Evolutionary conservation across 2,888 invertebrate species (phyloP), one percentile per base, ranked within the genome.

Genomic region (Cetonia aurata): DNA sequence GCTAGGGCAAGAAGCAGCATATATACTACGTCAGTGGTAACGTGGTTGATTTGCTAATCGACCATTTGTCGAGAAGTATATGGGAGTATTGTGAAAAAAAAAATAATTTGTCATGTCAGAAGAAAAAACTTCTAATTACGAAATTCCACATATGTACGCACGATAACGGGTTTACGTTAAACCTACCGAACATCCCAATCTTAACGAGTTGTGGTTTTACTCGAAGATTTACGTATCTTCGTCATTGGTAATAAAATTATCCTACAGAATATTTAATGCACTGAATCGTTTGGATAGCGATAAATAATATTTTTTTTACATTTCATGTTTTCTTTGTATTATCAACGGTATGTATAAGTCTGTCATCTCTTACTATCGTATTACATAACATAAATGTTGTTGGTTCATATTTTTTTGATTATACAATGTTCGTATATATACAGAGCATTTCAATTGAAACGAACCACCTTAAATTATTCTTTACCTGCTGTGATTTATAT

Each of bases 311-410:
- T 52, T 52, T 52, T 37, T 8, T 37, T 52, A 19, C 19, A 25
- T 19, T 25, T 19, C 25, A 6, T 42, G 42, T 9, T 41, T 57
- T 57, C 10, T 42, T 57, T 57, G 12, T 10, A 42, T 57, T 57
- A 57, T 57, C 42, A 42, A 57, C 57, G 6, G 10, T 19, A 42
- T 57, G 41, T 41, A 42, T 57, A 57, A 57, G 33, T 3, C 42
- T 52, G 42, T 57, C 57, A 57, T 57, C 19, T 15, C 41, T 3
- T 17, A 17, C 42, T 57, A 42, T 57, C 57, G 15, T 12, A 19
- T 57, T 57, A 57, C 57, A 17, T 42, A 57, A 57, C 42, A 44
- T 57, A 57, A 57, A 57, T 57, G 15, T 15, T 57, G 19, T 42
- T 37, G 10, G 4, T 37, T 6, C 8, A 37, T 37, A 37, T 37